Base-by-base conservation (phyloP, 2,888 invertebrate species). In the Zaprionus bogoriensis region DNA sequence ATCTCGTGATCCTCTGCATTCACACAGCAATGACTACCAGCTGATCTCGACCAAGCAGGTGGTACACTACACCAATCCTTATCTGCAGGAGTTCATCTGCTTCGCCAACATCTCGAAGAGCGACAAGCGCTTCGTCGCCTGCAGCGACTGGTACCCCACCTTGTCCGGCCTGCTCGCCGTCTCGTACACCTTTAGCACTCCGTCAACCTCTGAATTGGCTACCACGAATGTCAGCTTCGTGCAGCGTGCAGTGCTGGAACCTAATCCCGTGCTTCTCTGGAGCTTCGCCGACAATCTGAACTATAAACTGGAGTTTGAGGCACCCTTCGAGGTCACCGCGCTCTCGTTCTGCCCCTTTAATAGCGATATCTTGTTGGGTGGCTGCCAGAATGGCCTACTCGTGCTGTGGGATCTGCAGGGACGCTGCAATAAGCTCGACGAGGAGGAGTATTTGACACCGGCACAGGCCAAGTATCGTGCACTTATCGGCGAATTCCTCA, bases 231-330 rank as follows among this genome's bases (percentile, higher is more conserved):
- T 90, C 4, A 93, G 93, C 79, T 89, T 90, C 1, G 92, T 93
- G 19, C 92, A 92, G 85, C 91, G 92, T 77, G 92, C 93, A 1
- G 92, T 93, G 0, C 92, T 94, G 52, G 93, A 93, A 3, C 89
- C 93, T 2, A 94, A 95, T 88, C 93, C 94, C 0, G 94, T 95
- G 1, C 91, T 95, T 63, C 92, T 96, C 71, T 96, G 96, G 96
- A 95, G 95, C 71, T 94, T 95, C 67, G 92, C 92, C 23, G 95
- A 96, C 74, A 93, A 93, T 53, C 90, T 96, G 2, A 91, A 92
- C 22, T 95, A 95, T 17, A 95, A 95, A 90, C 89, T 96, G 38
- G 93, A 94, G 74, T 92, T 96, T 51, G 93, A 95, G 87, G 92
- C 94, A 3, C 93, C 94, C 0, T 92, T 94, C 36, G 94, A 95